These are phyloP conservation scores for Pinctada fucata DNA, from an alignment of 2,888 invertebrate genomes.

Conservation along the genomic window DNA sequence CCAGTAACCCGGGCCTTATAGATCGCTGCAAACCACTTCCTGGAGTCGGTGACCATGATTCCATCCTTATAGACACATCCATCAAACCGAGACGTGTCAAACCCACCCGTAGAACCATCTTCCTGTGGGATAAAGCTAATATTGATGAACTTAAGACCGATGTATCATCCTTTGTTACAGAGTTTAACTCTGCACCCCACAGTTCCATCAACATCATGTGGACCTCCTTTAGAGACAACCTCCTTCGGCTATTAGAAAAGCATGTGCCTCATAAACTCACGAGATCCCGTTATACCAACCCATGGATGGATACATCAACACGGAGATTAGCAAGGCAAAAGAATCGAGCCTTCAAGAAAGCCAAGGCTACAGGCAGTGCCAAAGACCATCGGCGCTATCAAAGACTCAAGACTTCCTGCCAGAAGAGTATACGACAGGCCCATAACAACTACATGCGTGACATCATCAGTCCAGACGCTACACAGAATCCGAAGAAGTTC, in stretches of 20 bases:
- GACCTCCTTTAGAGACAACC: background rate
- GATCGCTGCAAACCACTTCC: constrained; percentile 9
- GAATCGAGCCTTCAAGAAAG: constrained; percentile 7
- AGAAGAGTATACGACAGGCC: constrained; percentile 14
- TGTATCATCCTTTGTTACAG: background rate
- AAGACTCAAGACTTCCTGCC: background rate
- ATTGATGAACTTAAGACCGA: constrained; percentile 2
- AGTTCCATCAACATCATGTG: background rate
- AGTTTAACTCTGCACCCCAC: background rate
- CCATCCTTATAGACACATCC: background rate
- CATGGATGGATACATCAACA: background rate
- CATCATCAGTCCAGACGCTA: constrained; percentile 5
- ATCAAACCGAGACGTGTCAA: constrained; percentile 8
- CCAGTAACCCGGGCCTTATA: background rate
- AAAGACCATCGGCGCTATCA: constrained; percentile 2
- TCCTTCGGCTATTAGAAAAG: background rate
- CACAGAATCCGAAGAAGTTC: constrained; percentile 11
- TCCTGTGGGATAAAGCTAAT: constrained; percentile 6
- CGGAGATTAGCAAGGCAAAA: constrained; percentile 10
- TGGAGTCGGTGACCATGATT: background rate
- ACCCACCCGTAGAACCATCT: constrained; percentile 11
- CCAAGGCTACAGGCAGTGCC: constrained; percentile 4
- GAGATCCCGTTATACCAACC: background rate
- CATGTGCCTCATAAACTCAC: constrained; percentile 5
- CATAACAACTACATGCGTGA: constrained; percentile 12